phyloP scores from a whole-genome alignment of 2,797 vertebrate genomes.

The Lagodon rhomboides region DNA sequence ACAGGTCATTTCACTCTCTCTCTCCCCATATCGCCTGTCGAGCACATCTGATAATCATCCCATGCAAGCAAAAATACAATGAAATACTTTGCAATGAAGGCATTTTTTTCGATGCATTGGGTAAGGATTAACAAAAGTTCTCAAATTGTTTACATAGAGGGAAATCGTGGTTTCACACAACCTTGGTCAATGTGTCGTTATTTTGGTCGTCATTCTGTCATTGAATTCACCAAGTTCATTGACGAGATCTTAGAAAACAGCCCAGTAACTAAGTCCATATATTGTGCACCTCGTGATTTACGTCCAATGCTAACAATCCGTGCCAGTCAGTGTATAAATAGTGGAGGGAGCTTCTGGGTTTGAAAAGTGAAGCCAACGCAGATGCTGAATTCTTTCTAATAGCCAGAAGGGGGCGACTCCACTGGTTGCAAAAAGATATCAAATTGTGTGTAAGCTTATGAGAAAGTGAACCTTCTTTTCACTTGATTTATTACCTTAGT shows the following conservation, averaged over 20 bases:
- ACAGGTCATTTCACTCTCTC: constrained; percentile 6
- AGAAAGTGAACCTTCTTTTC: too few relatives aligned
- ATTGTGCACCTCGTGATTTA: not conserved
- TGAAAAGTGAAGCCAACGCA: too few relatives aligned
- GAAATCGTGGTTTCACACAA: not conserved
- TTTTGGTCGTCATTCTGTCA: not conserved
- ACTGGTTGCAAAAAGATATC: too few relatives aligned
- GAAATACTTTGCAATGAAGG: not conserved
- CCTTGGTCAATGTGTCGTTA: not conserved
- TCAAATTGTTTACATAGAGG: not conserved
- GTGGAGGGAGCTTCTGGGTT: too few relatives aligned
- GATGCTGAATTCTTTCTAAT: too few relatives aligned
- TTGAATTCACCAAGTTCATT: not conserved
- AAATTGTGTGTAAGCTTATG: too few relatives aligned
- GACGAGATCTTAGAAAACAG: not conserved
- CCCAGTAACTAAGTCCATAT: not conserved
- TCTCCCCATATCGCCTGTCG: not conserved
- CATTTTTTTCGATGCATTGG: not conserved
- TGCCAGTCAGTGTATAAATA: not conserved
- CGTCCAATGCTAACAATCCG: not conserved
- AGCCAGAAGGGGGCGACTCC: too few relatives aligned
- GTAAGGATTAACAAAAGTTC: not conserved
- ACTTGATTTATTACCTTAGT: too few relatives aligned
- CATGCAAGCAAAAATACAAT: not conserved
- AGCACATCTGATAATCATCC: not conserved